Evolutionary conservation across 1,140 invertebrate species (phyloP), one percentile per base, ranked within the genome.

Genomic region (Drosophila navojoa): DNA sequence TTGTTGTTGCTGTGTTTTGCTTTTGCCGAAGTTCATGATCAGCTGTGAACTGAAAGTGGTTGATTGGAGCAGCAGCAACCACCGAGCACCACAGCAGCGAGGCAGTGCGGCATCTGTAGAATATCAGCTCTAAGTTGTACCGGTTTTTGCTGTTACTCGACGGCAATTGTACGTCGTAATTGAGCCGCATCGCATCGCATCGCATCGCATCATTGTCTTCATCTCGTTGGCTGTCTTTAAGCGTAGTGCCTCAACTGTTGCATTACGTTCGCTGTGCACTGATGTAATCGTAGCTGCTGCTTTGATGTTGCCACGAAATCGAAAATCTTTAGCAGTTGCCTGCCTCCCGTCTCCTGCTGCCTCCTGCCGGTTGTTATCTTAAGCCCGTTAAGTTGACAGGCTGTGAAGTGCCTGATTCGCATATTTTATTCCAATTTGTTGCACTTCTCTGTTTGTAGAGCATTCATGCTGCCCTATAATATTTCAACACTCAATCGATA

Each of bases 1-100:
- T 32, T 32, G 6, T 38, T 11, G 9, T 38, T 38, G 2, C 1
- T 38, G 35, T 38, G 10, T 38, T 38, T 38, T 38, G 35, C 35
- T 77, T 79, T 77, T 69, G 68, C 67, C 71, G 76, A 87, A 87
- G 84, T 87, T 87, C 84, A 87, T 81, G 79, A 82, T 82, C 79
- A 82, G 79, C 79, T 82, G 79, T 85, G 79, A 89, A 84, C 84
- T 82, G 84, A 89, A 89, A 89, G 84, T 89, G 84, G 76, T 82
- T 74, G 84, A 82, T 82, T 77, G 84, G 60, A 71, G 58, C 62
- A 73, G 40, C n/a, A n/a, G 13, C 35, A 45, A n/a, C 11, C 25
- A 13, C 32, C 42, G 16, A 2, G 15, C 19, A 22, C 9, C 16
- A 10, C n/a, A 42, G 11, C 35, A 7, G 13, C 15, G n/a, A 3